Conservation (phyloP, 37 sponge, comb jelly and placozoan genomes). For the Crambe crambe region DNA sequence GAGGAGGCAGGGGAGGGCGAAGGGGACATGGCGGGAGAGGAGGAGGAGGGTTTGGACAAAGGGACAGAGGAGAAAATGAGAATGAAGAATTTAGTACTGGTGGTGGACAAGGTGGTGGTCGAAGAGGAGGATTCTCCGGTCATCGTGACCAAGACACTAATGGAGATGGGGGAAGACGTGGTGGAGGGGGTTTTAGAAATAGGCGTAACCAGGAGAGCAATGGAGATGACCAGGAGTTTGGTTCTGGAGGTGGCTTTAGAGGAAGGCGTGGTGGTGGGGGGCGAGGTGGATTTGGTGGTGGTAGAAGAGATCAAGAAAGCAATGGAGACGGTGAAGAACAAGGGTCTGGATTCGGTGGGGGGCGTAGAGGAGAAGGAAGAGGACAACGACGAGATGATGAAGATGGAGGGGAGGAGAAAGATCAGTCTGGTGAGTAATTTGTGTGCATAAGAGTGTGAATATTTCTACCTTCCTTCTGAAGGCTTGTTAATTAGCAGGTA, state of each 20-base stretch:
- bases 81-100: background rate
- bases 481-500: too few relatives aligned
- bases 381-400: background rate
- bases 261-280: constrained; percentile 1
- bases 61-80: background rate
- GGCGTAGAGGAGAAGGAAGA: constrained; percentile 27
- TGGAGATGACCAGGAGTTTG: too few relatives aligned
- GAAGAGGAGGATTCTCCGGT: background rate
- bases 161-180: constrained; percentile 5
- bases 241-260: too few relatives aligned
- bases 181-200: background rate
- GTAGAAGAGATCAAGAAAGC: constrained; percentile 1
- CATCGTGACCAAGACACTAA: background rate
- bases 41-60: background rate
- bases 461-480: too few relatives aligned
- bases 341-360: constrained; percentile 4
- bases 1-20: background rate
- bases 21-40: background rate
- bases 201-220: too few relatives aligned
- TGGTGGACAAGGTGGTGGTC: background rate
- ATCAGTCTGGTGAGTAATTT: too few relatives aligned
- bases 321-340: constrained; percentile 14
- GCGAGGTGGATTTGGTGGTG: background rate
- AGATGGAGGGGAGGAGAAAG: constrained; percentile 3
- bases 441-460: too few relatives aligned